phyloP scores from a whole-genome alignment of 2,888 invertebrate genomes.

The Andrena haemorrhoa region DNA sequence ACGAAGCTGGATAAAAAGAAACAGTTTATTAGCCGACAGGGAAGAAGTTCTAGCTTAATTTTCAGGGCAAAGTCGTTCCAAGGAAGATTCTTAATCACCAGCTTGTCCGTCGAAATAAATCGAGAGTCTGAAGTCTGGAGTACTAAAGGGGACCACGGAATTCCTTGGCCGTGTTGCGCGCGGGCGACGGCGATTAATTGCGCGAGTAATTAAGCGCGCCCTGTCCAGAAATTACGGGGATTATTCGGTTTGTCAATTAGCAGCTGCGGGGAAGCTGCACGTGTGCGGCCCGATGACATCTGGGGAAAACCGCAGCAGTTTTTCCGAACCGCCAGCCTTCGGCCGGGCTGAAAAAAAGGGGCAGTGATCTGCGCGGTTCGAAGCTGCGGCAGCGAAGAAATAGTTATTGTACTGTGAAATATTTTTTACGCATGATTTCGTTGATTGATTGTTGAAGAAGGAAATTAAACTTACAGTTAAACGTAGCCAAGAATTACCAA shows the following conservation, averaged over 20 bases:
- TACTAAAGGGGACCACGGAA: background rate
- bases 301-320: conserved; percentile 47
- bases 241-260: conserved; percentile 66
- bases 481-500: background rate
- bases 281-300: conserved; percentile 20
- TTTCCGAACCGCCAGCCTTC: conserved; percentile 21
- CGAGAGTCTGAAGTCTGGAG: background rate
- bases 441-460: background rate
- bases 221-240: conserved; percentile 53
- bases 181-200: conserved; percentile 52
- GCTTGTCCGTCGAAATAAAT: too few species aligned
- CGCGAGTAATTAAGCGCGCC: conserved; percentile 57
- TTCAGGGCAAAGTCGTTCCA: background rate
- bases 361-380: background rate
- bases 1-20: too few species aligned
- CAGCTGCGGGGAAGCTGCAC: conserved; percentile 16
- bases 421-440: background rate
- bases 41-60: too few species aligned
- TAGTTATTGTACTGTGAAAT: background rate
- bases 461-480: background rate
- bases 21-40: too few species aligned
- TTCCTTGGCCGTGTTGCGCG: conserved; percentile 26
- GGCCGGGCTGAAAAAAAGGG: background rate
- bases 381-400: background rate
- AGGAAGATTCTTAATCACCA: too few species aligned